Evolutionary conservation across 1,140 invertebrate genomes (phyloP).

Genomic region (Oscheius sp.): DNA sequence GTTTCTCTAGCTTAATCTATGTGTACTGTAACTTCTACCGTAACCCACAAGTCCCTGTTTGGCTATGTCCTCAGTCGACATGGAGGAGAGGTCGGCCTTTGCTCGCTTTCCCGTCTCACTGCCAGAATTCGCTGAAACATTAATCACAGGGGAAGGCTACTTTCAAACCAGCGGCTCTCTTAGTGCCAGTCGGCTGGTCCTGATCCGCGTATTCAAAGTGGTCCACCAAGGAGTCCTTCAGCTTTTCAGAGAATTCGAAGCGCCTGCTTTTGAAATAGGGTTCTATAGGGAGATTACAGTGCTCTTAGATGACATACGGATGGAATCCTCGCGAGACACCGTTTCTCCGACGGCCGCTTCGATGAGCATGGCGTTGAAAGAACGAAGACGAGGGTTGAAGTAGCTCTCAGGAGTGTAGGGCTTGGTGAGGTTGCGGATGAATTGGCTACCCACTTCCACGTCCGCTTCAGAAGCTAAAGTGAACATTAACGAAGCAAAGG

Average conservation of each 20-base stretch:
- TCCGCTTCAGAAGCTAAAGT: not conserved
- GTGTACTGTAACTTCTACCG: not conserved
- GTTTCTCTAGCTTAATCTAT: not conserved
- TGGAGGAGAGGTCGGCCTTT: not conserved
- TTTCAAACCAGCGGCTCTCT: not conserved
- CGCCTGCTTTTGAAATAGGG: not conserved
- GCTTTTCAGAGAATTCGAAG: not conserved
- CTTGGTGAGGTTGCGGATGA: not conserved
- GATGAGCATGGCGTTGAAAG: slow-evolving; percentile 1
- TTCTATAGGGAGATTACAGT: too few relatives aligned
- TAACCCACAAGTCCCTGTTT: not conserved
- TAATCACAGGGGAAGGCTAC: not conserved
- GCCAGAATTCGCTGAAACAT: not conserved
- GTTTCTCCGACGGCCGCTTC: not conserved
- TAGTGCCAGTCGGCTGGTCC: not conserved
- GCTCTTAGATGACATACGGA: not conserved
- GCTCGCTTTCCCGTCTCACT: not conserved
- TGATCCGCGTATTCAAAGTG: not conserved
- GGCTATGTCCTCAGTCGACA: not conserved
- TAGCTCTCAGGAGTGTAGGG: not conserved
- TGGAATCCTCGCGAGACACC: not conserved
- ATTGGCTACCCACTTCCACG: not conserved
- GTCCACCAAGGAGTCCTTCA: not conserved
- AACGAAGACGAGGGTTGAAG: not conserved
- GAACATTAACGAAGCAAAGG: not conserved